Conservation (phyloP, 2,888 invertebrate species). For the Strigamia maritima region DNA sequence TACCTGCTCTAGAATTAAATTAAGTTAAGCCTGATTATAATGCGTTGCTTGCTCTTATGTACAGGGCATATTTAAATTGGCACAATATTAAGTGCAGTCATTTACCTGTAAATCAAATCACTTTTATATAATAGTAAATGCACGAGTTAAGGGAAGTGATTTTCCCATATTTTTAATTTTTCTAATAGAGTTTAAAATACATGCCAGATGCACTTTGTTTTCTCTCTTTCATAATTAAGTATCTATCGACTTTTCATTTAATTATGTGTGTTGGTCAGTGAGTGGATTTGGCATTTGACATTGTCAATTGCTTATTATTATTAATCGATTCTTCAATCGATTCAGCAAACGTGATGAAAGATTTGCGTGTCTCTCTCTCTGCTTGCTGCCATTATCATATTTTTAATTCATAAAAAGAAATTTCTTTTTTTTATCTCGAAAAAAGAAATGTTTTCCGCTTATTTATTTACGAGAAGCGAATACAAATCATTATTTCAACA, state of each 20-base stretch:
- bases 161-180: not conserved
- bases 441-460: too few species aligned
- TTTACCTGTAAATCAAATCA: slow-evolving; percentile 25
- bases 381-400: too few species aligned
- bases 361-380: too few species aligned
- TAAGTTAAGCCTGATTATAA: slow-evolving; percentile 15
- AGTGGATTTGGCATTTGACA: slow-evolving; percentile 27
- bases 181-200: not conserved
- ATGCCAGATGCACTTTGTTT: not conserved
- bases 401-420: too few species aligned
- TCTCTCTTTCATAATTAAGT: slow-evolving; percentile 9
- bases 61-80: slow-evolving; percentile 26
- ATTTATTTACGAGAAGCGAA: too few species aligned
- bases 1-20: slow-evolving; percentile 25
- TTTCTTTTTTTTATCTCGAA: too few species aligned
- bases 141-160: not conserved
- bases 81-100: slow-evolving; percentile 20
- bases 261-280: slow-evolving; percentile 27
- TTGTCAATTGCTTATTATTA: slow-evolving; percentile 26
- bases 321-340: slow-evolving; percentile 16
- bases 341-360: too few species aligned
- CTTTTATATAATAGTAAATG: slow-evolving; percentile 2
- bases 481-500: too few species aligned
- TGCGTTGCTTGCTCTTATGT: slow-evolving; percentile 25
- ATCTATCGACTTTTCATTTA: slow-evolving; percentile 23